These are phyloP conservation scores for Tragopan temminckii DNA, from an alignment of 2,797 vertebrate genomes.

Conservation along the genomic window DNA sequence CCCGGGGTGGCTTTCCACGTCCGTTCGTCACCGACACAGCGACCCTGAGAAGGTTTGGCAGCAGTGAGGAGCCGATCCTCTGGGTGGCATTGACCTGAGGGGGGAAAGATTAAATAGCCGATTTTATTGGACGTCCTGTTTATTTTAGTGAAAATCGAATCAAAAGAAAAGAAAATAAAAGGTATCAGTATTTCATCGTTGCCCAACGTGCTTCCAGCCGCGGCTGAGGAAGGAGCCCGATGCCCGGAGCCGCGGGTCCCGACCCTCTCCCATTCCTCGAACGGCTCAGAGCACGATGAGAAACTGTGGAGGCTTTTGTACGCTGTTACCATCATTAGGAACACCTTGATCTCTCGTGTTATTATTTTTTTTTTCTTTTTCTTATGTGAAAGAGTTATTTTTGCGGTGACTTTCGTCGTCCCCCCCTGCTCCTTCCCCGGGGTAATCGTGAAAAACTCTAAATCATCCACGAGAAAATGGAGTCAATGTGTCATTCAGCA, in stretches of 20 bases:
- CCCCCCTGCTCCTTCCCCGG: not conserved
- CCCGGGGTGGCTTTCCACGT: not conserved
- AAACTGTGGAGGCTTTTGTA: not conserved
- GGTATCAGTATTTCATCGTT: not conserved
- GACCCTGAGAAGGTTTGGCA: not conserved
- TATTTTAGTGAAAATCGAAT: not conserved
- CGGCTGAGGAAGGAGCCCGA: not conserved
- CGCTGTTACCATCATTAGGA: not conserved
- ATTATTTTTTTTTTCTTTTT: fast-evolving
- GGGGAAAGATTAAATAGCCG: not conserved
- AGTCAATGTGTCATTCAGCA: conserved; percentile 15
- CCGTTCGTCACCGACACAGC: not conserved
- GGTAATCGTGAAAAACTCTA: conserved; percentile 15
- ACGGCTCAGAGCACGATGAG: not conserved
- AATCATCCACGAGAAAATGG: not conserved
- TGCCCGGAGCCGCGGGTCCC: not conserved
- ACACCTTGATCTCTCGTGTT: not conserved
- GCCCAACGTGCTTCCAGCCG: not conserved
- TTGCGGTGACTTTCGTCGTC: not conserved
- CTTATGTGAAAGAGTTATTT: not conserved
- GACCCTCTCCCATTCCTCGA: not conserved
- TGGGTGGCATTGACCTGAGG: not conserved
- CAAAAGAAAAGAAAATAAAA: not conserved
- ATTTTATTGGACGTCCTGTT: not conserved
- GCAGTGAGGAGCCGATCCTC: not conserved